phyloP scores from a whole-genome alignment of 1,140 invertebrate species.

The Dreissena rostriformis region DNA sequence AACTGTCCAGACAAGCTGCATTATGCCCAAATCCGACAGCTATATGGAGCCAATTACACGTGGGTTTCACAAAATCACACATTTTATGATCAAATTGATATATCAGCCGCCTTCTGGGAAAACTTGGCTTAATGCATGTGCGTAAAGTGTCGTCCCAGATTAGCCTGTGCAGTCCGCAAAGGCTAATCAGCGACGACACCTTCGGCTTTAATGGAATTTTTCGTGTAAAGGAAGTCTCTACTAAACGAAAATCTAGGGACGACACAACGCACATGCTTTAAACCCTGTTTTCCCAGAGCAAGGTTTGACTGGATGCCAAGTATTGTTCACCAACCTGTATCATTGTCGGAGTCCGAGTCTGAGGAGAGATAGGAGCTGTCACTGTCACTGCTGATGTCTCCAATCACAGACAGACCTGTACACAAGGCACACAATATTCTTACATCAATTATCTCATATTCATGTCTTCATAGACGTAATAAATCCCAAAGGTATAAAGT shows the following conservation, averaged over 20 bases:
- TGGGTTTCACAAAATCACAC: too few relatives aligned
- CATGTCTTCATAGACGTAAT: too few relatives aligned
- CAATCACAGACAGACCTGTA: conserved; percentile 50
- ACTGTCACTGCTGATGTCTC: conserved; percentile 62
- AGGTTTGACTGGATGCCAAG: too few relatives aligned
- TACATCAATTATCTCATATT: background rate
- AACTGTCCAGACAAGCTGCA: too few relatives aligned
- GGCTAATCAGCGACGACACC: too few relatives aligned
- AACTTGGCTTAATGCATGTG: too few relatives aligned
- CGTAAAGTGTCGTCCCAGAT: background rate
- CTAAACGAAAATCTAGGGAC: too few relatives aligned
- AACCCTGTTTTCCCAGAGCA: too few relatives aligned
- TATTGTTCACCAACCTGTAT: conserved; percentile 4
- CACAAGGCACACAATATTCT: background rate
- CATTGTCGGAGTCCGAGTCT: conserved; percentile 58
- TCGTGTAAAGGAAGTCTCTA: background rate
- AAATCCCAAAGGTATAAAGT: background rate
- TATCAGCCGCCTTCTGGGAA: too few relatives aligned
- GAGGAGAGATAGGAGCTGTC: conserved; percentile 59
- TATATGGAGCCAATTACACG: too few relatives aligned
- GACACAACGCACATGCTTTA: background rate
- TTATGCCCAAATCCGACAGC: too few relatives aligned
- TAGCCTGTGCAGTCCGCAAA: background rate
- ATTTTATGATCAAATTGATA: too few relatives aligned
- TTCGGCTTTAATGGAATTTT: background rate